phyloP scores from a whole-genome alignment of 37 sponge, comb jelly and placozoan species.

The Agelas oroides region DNA sequence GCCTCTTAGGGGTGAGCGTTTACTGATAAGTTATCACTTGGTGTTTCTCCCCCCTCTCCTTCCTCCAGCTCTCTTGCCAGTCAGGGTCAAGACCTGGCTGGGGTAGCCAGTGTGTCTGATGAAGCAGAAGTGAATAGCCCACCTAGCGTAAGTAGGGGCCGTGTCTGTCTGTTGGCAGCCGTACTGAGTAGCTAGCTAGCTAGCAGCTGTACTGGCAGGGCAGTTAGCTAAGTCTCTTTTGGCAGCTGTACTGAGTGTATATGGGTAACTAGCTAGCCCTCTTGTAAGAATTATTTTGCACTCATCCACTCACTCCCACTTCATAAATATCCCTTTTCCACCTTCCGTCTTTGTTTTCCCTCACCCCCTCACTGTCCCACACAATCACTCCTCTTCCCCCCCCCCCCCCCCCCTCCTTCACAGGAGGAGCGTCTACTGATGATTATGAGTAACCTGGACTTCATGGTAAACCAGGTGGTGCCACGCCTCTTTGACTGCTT shows the following conservation, averaged over 20 bases:
- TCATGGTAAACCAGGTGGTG: slow-evolving; percentile 63
- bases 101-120: background rate
- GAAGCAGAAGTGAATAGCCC: background rate
- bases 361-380: background rate
- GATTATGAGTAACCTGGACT: slow-evolving; percentile 85
- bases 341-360: too few relatives aligned
- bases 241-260: too few relatives aligned
- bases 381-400: background rate
- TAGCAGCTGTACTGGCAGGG: too few relatives aligned
- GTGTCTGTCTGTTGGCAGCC: too few relatives aligned
- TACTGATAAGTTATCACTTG: too few relatives aligned
- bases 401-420: background rate
- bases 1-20: too few relatives aligned
- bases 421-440: slow-evolving; percentile 84
- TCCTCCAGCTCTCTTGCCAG: background rate
- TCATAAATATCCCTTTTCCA: too few relatives aligned
- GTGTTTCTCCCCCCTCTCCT: background rate
- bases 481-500: slow-evolving; percentile 83
- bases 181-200: too few relatives aligned
- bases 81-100: background rate
- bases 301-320: too few relatives aligned
- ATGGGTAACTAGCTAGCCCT: too few relatives aligned
- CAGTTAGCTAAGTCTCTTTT: too few relatives aligned
- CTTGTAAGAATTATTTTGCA: too few relatives aligned
- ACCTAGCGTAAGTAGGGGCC: background rate